Evolutionary conservation across 2,113 vertebrate species (phyloP).

Genomic region (Apeltes quadracus): DNA sequence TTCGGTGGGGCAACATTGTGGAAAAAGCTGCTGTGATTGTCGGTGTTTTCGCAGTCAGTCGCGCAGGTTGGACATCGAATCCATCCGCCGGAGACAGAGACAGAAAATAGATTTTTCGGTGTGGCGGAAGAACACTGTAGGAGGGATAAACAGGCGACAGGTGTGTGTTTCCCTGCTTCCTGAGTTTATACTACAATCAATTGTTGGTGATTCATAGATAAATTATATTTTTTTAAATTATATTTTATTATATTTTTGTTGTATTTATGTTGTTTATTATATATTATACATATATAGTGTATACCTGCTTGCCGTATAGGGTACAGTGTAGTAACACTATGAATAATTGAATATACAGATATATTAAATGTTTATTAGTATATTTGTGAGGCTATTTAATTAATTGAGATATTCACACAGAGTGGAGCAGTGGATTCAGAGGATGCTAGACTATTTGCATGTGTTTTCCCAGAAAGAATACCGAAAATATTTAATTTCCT

Average conservation of each 20-base stretch:
- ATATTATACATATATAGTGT: too few species aligned
- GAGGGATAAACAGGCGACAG: constrained; percentile 2
- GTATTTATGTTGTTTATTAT: too few species aligned
- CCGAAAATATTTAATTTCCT: background rate
- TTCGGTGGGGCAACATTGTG: constrained; percentile 65
- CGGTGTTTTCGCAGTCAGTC: constrained; percentile 35
- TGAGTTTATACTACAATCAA: background rate
- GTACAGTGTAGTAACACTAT: background rate
- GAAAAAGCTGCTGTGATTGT: constrained; percentile 32
- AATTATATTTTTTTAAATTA: too few species aligned
- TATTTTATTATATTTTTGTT: too few species aligned
- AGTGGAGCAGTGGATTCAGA: background rate
- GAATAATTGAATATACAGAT: background rate
- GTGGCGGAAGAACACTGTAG: constrained; percentile 54
- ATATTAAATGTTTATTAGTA: background rate
- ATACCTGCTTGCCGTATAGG: too few species aligned
- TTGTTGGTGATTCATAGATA: background rate
- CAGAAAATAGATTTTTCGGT: constrained; percentile 33
- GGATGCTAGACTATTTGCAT: background rate
- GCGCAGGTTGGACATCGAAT: constrained; percentile 52
- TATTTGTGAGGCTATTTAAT: background rate
- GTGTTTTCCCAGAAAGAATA: background rate
- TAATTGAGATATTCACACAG: background rate
- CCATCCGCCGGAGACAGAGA: constrained; percentile 61
- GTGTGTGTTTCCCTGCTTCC: background rate